Conservation (phyloP, 2,888 invertebrate genomes). For the Spodoptera littoralis region DNA sequence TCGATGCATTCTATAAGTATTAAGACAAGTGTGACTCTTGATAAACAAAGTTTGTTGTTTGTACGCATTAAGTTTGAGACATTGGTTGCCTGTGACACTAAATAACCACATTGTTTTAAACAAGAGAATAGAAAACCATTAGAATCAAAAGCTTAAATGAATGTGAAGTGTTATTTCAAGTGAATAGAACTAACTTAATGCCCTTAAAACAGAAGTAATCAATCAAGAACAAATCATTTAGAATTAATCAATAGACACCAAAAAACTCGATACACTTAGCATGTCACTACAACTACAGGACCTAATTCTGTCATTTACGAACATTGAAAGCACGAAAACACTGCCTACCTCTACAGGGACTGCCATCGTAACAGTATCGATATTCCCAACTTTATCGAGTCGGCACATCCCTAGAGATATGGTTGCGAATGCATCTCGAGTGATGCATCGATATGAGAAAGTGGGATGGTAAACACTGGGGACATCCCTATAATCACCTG, state of each 20-base stretch:
- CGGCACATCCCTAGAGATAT: slow-evolving; percentile 51
- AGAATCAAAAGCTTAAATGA: too few species aligned
- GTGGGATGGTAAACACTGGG: slow-evolving; percentile 70
- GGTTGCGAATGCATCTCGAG: slow-evolving; percentile 76
- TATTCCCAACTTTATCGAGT: slow-evolving; percentile 53
- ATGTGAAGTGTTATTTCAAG: too few species aligned
- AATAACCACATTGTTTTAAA: slow-evolving; percentile 4
- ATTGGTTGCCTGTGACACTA: not conserved
- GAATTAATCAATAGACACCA: slow-evolving; percentile 13
- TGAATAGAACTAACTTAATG: too few species aligned
- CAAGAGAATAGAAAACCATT: too few species aligned
- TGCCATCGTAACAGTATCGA: slow-evolving; percentile 40
- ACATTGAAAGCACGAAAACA: slow-evolving; percentile 40
- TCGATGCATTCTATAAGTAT: slow-evolving; percentile 38
- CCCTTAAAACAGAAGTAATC: too few species aligned
- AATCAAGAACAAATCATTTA: not conserved
- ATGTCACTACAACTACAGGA: slow-evolving; percentile 12
- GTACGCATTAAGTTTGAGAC: slow-evolving; percentile 13
- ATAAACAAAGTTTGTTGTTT: slow-evolving; percentile 27
- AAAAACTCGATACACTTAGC: slow-evolving; percentile 14
- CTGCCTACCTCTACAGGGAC: slow-evolving; percentile 26
- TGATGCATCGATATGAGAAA: slow-evolving; percentile 82
- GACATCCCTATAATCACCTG: slow-evolving; percentile 77
- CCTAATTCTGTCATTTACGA: slow-evolving; percentile 31
- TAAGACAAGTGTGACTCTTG: slow-evolving; percentile 17